Base-by-base conservation (phyloP, 2,113 vertebrate genomes). In the Alectura lathami region DNA sequence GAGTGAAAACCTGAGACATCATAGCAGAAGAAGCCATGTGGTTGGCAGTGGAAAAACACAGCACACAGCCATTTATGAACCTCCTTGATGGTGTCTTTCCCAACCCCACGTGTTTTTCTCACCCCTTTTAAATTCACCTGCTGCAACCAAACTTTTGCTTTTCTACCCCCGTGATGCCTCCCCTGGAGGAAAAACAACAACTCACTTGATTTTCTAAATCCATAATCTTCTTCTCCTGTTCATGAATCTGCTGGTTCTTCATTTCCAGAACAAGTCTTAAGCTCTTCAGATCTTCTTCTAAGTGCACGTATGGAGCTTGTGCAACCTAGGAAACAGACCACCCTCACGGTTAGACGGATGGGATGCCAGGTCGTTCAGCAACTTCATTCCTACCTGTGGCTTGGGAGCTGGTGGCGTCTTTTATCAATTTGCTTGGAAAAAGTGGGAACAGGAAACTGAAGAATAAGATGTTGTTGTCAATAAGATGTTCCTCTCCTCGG, bases 181-280 rank as follows among this genome's bases (percentile, higher is more conserved):
- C 63, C 47, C 75, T 64, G n/a, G 30, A 48, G n/a, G 12, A 42
- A 93, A 85, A 95, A 60, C 18, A 9, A 29, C 83, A 81, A 64
- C 97, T 97, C 83, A 99, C 99, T 98, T 99, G 98, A 98, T 98
- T 99, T 94, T 99, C 99, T 94, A 99, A 96, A 70, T 99, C 99
- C 26, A 99, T 96, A n/a, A 99, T 99, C 96, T 98, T 99, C 93
- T 99, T 98, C 72, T 99, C 99, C 95, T 99, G 99, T 64, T 99
- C 97, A 89, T 99, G 99, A 92, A 99, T 99, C 90, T 99, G 99
- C 83, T 99, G 98, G 93, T 99, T 99, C 97, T 99, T 99, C 99
- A 99, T 99, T 96, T 99, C 99, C 80, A 99, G 95, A 69, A 99
- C 98, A 45, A 99, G 98, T 93, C 98, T 99, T 69, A 99, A 98